Percentiles rank a stretch among this genome's conserved stretches.
Conservation (phyloP, 2,888 invertebrate genomes). For the Drosophila prostipennis region DNA sequence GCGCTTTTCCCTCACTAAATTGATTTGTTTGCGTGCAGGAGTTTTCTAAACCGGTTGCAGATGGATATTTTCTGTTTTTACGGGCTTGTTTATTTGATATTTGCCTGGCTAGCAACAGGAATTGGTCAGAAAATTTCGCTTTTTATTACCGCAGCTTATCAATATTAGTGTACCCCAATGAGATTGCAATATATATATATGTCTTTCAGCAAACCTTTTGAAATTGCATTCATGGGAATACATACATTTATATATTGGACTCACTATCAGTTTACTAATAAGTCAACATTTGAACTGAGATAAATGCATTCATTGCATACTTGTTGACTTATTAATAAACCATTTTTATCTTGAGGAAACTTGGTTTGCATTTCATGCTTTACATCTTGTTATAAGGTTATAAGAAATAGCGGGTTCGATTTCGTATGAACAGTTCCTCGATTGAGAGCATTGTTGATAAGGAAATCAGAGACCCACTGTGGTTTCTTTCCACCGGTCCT, state of each 20-base stretch:
- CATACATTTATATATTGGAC: neutral
- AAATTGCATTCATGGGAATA: slow-evolving; percentile 19
- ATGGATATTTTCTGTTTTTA: slow-evolving; percentile 7
- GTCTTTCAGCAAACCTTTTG: slow-evolving; percentile 14
- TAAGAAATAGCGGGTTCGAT: slow-evolving; percentile 2
- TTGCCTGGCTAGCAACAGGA: neutral
- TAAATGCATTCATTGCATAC: slow-evolving; percentile 24
- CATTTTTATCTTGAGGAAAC: slow-evolving; percentile 12
- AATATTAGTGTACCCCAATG: neutral
- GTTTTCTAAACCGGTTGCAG: slow-evolving; percentile 20
- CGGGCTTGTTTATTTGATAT: slow-evolving; percentile 8
- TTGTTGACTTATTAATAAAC: slow-evolving; percentile 21
- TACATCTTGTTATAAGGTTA: slow-evolving; percentile 1
- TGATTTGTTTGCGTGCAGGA: slow-evolving; percentile 32
- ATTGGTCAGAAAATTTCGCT: slow-evolving; percentile 2
- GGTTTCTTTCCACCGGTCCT: slow-evolving; percentile 3
- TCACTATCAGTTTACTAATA: slow-evolving; percentile 11
- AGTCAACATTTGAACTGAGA: slow-evolving; percentile 21
- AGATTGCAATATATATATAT: slow-evolving; percentile 11
- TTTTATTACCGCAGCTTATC: slow-evolving; percentile 2
- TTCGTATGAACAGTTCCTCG: neutral
- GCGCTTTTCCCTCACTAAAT: slow-evolving; percentile 24
- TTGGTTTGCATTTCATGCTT: slow-evolving; percentile 9
- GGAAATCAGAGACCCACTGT: slow-evolving; percentile 6
- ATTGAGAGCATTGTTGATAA: neutral